Conservation (phyloP, 1,140 invertebrate genomes). For the Aphaenogaster rudis region DNA sequence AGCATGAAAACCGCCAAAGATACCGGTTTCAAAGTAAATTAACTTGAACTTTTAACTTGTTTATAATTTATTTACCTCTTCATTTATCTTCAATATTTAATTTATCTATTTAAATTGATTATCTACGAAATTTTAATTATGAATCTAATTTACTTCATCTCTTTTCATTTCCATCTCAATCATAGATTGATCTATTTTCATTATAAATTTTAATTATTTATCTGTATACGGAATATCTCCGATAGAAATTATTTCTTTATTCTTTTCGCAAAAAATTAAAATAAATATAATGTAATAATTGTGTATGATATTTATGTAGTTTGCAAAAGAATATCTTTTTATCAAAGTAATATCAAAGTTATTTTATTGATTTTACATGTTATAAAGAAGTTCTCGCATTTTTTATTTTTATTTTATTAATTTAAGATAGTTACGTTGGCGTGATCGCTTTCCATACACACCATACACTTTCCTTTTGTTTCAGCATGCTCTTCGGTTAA, state of each 20-base stretch:
- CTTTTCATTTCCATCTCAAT: slow-evolving; percentile 6
- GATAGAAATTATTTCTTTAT: not conserved
- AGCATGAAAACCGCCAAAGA: slow-evolving; percentile 90
- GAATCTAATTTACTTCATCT: not conserved
- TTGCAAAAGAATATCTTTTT: not conserved
- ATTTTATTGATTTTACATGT: slow-evolving; percentile 38
- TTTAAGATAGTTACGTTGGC: slow-evolving; percentile 32
- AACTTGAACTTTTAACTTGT: not conserved
- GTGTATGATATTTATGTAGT: not conserved
- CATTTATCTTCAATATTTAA: not conserved
- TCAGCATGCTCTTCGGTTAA: slow-evolving; percentile 83
- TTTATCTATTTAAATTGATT: not conserved
- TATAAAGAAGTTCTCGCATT: not conserved
- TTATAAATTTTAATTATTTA: not conserved
- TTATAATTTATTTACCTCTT: not conserved
- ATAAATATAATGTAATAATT: not conserved
- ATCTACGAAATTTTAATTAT: not conserved
- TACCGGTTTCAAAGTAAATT: slow-evolving; percentile 89
- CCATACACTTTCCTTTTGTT: slow-evolving; percentile 76
- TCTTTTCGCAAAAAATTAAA: not conserved
- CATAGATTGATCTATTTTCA: not conserved
- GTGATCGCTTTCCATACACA: slow-evolving; percentile 29
- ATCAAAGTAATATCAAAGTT: slow-evolving; percentile 3
- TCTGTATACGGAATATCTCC: not conserved
- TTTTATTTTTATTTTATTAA: slow-evolving; percentile 45